Evolutionary conservation across 2,888 invertebrate genomes (phyloP), one percentile per base, ranked within the genome.

Genomic region (Ceriagrion tenellum): DNA sequence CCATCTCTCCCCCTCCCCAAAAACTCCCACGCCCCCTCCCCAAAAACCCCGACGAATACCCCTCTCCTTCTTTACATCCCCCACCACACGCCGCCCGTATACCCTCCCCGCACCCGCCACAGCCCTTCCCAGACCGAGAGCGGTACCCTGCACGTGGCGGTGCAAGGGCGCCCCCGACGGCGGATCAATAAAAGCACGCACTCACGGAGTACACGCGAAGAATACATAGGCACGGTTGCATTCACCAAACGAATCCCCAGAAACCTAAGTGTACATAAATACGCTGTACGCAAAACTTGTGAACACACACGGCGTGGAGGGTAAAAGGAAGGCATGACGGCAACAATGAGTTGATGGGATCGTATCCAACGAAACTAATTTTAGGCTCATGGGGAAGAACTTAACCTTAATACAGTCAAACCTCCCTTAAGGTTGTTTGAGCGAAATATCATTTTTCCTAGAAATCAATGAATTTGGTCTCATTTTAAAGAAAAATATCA

Each of bases 171-270:
- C 30, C 81, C 18, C 81, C 35, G 40, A 74, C 23, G 40, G 69
- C 93, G 69, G 93, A 93, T 93, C 93, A 93, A 93, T 93, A 93
- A 93, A 93, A 74, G 69, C 93, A 93, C 93, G 93, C 93, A 93
- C 93, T 93, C 93, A 93, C 69, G 93, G 93, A 74, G 23, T 81
- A 81, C 81, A 81, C 81, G 81, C 81, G 81, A 81, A 81, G 81
- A 81, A 81, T 81, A 81, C 81, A 81, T 81, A 35, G 81, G 81
- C 35, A 81, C 12, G 35, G n/a, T 8, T 81, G 81, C 81, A 81
- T 16, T 35, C 81, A 35, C 35, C 18, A 16, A 13, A 4, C 69
- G 12, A 69, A 13, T 81, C 35, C 81, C 81, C 12, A 16, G 59
- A 59, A 59, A 59, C 16, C 59, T 47, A 69, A n/a, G n/a, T 69